These are phyloP conservation scores for Sepioteuthis lessoniana DNA, from an alignment of 2,888 invertebrate genomes.

Conservation along the genomic window DNA sequence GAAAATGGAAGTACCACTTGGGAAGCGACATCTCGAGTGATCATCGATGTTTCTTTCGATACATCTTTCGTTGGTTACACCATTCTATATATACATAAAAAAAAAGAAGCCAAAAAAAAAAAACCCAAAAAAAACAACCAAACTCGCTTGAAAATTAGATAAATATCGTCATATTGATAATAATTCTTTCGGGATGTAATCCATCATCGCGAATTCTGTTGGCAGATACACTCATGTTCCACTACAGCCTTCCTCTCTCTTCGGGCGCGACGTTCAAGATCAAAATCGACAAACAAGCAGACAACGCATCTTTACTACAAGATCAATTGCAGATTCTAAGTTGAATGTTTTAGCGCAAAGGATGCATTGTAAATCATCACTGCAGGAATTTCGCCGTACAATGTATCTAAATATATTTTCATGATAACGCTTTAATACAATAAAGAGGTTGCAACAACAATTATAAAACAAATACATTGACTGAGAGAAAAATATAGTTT, in stretches of 20 bases:
- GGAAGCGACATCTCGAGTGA: background rate
- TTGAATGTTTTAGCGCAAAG: too few species aligned
- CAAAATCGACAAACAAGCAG: background rate
- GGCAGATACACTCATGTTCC: background rate
- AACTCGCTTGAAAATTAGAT: background rate
- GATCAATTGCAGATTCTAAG: background rate
- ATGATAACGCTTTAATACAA: background rate
- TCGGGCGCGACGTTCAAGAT: background rate
- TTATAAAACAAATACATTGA: too few species aligned
- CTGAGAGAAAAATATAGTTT: too few species aligned
- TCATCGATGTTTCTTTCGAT: too few species aligned
- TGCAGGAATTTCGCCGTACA: background rate
- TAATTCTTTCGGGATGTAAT: background rate
- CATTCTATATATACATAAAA: too few species aligned
- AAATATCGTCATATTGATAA: background rate
- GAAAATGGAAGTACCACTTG: background rate
- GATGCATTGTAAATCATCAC: background rate
- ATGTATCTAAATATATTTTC: background rate
- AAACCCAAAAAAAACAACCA: too few species aligned
- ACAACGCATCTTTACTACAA: background rate
- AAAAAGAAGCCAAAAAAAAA: too few species aligned
- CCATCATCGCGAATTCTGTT: background rate
- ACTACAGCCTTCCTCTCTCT: background rate
- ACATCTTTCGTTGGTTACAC: background rate
- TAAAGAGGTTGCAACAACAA: background rate